phyloP scores from a whole-genome alignment of 2,888 invertebrate species.

The Parochlus steinenii region DNA sequence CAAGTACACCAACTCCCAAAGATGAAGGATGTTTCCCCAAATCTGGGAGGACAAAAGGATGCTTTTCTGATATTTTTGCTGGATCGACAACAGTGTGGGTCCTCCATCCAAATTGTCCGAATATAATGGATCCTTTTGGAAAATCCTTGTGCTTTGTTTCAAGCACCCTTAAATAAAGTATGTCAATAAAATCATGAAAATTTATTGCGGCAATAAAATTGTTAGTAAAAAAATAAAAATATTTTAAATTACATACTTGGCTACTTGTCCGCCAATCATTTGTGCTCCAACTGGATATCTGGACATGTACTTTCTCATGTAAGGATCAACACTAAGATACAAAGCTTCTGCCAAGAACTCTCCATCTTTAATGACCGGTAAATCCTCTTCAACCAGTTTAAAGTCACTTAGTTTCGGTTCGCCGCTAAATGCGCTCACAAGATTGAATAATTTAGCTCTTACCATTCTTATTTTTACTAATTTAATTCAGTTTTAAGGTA shows the following conservation, averaged over 20 bases:
- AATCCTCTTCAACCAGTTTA: constrained; percentile 45
- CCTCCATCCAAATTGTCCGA: constrained; percentile 10
- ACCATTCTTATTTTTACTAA: constrained; percentile 25
- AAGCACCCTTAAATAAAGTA: constrained; percentile 25
- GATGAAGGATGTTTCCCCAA: constrained; percentile 22
- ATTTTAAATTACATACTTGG: constrained; percentile 34
- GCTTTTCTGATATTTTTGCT: constrained; percentile 15
- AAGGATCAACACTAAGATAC: constrained; percentile 56
- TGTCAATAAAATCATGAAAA: no score
- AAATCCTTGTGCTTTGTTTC: constrained; percentile 8
- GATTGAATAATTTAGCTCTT: constrained; percentile 43
- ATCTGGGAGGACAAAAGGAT: constrained; percentile 21
- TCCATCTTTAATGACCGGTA: constrained; percentile 46
- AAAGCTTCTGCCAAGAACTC: constrained; percentile 50
- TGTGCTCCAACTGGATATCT: constrained; percentile 39
- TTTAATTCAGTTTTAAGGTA: no score
- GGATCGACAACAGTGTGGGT: constrained; percentile 13
- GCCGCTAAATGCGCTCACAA: constrained; percentile 46
- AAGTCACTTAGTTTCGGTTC: constrained; percentile 48
- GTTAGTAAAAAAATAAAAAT: neutral
- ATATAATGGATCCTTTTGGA: constrained; percentile 8
- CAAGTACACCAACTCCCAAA: constrained; percentile 22
- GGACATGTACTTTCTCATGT: constrained; percentile 43
- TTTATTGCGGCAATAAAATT: constrained; percentile 12
- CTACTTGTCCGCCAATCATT: constrained; percentile 56